phyloP scores from a whole-genome alignment of 2,113 vertebrate genomes.

The Rattus rattus region DNA sequence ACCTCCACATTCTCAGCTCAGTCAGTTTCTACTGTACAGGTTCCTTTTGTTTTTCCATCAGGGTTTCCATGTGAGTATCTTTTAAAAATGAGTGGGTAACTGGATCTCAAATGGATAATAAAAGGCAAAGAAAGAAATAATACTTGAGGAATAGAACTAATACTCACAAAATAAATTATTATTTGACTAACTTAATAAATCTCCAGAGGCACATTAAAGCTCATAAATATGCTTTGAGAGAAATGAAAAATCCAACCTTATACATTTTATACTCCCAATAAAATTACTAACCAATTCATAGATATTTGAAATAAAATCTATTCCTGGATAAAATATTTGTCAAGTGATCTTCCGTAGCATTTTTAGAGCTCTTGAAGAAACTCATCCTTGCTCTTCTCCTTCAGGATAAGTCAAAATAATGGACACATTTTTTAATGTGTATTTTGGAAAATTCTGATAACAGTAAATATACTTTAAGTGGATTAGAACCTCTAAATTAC shows the following conservation, averaged over 20 bases:
- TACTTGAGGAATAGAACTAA: neutral
- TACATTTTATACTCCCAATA: neutral
- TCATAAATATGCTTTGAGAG: neutral
- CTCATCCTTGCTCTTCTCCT: neutral
- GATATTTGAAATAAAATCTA: slow-evolving; percentile 34
- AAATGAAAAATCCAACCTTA: neutral
- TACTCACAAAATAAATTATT: neutral
- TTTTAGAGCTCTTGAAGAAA: neutral
- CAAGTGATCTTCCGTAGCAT: neutral
- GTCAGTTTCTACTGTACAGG: neutral
- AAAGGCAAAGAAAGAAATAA: neutral
- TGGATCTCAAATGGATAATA: slow-evolving; percentile 6
- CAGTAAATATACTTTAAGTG: neutral
- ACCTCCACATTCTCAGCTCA: neutral
- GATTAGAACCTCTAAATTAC: neutral
- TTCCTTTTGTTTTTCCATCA: neutral
- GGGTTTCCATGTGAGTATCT: neutral
- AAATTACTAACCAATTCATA: slow-evolving; percentile 1
- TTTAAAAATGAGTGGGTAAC: neutral
- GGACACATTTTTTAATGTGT: neutral
- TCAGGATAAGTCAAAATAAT: neutral
- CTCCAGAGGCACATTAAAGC: neutral
- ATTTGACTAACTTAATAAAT: neutral
- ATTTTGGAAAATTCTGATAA: neutral
- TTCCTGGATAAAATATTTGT: neutral